Base-by-base conservation (phyloP, 2,797 vertebrate species). In the Varecia variegata region DNA sequence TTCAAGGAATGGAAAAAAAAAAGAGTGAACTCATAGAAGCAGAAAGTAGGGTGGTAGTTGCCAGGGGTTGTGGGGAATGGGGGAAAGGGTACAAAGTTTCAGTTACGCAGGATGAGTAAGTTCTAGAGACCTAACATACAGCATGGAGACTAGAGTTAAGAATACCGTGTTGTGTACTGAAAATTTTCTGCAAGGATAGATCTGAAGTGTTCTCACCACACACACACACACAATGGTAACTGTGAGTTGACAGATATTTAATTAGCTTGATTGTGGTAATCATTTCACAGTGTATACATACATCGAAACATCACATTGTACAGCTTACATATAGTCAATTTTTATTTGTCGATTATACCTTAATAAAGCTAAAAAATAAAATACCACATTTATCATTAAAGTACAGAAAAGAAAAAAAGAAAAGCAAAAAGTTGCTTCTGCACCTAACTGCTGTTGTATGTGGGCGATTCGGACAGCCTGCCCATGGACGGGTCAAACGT, bases 111-210 rank as follows among this genome's bases (percentile, higher is more conserved):
- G 23, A 20, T 12, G 2, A 18, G 0, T 20, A 25, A 3, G 4
- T n/a, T 35, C 45, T 45, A n/a, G 18, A 45, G 17, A 12, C 25
- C 35, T 30, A 1, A 9, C 2, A 2, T 8, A 0, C 5, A 5
- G 7, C 35, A 0, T 11, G 23, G 3, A 3, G 23, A 18, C 4
- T 20, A 7, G 7, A 12, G 17, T 45, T 25, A 2, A 11, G 8
- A 3, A 5, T 12, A 12, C 45, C 0, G 5, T 25, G 1, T 15
- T 9, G 13, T 20, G 7, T 21, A 7, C 0, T 15, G 38, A 14
- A 62, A 25, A 35, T 38, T 32, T 52, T 11, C 90, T 27, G 0
- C 15, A 10, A 27, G 3, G 4, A 18, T 27, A 17, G 23, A 21
- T n/a, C 14, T 15, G 7, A 35, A 17, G 14, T 21, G 25, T 70